Conservation (phyloP, 2,797 vertebrate species). For the Coreius guichenoti region DNA sequence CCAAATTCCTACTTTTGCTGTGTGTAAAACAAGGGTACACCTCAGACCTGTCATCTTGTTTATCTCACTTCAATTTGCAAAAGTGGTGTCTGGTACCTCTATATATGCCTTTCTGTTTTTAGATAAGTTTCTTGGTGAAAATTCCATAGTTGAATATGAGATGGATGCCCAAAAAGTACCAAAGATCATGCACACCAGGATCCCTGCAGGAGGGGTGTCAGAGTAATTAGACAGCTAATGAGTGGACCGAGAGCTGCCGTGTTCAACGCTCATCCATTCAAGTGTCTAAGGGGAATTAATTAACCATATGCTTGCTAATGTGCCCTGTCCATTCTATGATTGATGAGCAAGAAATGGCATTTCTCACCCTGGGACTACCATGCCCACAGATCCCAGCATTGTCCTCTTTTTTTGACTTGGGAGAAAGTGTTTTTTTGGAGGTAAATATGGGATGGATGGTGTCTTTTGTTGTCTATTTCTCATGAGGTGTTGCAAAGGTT, state of each 20-base stretch:
- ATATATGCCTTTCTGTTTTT: neutral
- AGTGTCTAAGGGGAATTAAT: conserved; percentile 66
- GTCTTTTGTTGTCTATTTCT: conserved; percentile 54
- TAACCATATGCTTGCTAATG: conserved; percentile 64
- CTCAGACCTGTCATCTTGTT: conserved; percentile 2
- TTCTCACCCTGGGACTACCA: conserved; percentile 40
- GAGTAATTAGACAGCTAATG: conserved; percentile 63
- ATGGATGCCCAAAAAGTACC: conserved; percentile 32
- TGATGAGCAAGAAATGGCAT: conserved; percentile 45
- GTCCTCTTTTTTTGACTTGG: conserved; percentile 14
- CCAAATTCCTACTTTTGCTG: neutral
- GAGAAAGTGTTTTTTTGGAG: neutral
- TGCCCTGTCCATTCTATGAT: conserved; percentile 52
- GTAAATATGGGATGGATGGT: neutral
- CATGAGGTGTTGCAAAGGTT: conserved; percentile 60
- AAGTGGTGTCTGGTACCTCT: neutral
- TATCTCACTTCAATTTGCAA: neutral
- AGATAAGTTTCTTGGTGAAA: conserved; percentile 23
- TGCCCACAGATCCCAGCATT: neutral
- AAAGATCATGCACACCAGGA: conserved; percentile 39
- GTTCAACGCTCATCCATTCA: conserved; percentile 62
- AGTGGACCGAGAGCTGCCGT: conserved; percentile 57
- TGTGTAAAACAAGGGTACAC: neutral
- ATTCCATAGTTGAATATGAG: conserved; percentile 33
- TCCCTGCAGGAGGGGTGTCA: conserved; percentile 55